Evolutionary conservation across 2,888 invertebrate species (phyloP), one percentile per base, ranked within the genome.

Genomic region (Neocrepidodera transversa): DNA sequence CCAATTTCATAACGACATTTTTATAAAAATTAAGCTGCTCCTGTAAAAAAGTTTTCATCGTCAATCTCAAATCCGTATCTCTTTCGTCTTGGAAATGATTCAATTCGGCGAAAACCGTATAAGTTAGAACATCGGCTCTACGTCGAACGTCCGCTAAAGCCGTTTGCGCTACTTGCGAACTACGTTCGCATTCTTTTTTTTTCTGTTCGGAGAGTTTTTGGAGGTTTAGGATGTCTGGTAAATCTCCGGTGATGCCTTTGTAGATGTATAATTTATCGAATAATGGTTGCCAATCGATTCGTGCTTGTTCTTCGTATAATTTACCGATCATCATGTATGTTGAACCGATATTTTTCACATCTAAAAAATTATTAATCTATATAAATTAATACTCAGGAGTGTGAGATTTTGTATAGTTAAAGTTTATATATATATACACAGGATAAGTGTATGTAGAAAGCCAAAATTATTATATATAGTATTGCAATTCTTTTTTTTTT

Each of bases 1-100:
- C 88, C 67, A 93, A 81, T 74, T 88, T 89, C 45, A 84, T 84
- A 58, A 92, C 91, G 65, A 93, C 85, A 76, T 90, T 90, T 79
- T 92, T 90, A 82, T 97, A 97, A 82, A 97, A 98, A 52, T 85
- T 84, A 28, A 97, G 93, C 82, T 98, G 97, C 72, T 93, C 92
- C 65, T 83, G 84, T 58, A 98, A 84, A 78, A 93, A 97, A 62
- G 85, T 86, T 76, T 92, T 91, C 86, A 97, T 91, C 47, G 94
- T 89, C 54, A 85, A 83, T 74, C 91, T 93, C 69, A 95, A 85
- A 81, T 98, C 96, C 35, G 85, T 84, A 42, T 93, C 90, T 67
- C 95, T 85, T 76, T 96, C 95, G 18, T 84, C 80, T 76, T 95
- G 94, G 78, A 98, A 97, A 79, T 97, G 95, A 70, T 91, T 90